phyloP scores from a whole-genome alignment of 2,113 vertebrate genomes.

The Podarcis cretensis region DNA sequence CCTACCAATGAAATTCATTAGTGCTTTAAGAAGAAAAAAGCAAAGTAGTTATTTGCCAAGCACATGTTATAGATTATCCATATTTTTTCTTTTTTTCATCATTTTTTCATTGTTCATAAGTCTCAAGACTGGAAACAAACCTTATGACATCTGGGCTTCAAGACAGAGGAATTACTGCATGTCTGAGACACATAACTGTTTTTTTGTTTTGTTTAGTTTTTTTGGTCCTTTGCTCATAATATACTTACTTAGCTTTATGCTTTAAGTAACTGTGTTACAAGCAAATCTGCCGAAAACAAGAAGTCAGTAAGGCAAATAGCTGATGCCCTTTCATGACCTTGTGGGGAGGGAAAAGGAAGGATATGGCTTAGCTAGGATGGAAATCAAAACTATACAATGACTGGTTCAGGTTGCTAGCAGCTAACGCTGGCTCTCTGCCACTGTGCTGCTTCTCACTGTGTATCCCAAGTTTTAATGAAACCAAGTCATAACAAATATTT shows the following conservation, averaged over 20 bases:
- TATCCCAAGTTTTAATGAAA: background rate
- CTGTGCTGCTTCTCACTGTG: background rate
- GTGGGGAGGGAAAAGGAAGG: background rate
- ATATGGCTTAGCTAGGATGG: background rate
- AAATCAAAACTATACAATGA: background rate
- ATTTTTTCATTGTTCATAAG: slow-evolving; percentile 44
- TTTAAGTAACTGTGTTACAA: slow-evolving; percentile 28
- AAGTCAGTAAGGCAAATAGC: slow-evolving; percentile 39
- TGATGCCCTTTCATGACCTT: slow-evolving; percentile 14
- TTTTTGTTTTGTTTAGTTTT: background rate
- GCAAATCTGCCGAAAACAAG: slow-evolving; percentile 26
- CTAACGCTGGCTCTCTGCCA: background rate
- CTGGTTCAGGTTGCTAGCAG: background rate
- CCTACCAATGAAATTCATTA: background rate
- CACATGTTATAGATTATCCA: slow-evolving; percentile 59
- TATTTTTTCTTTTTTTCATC: slow-evolving; percentile 54
- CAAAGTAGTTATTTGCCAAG: slow-evolving; percentile 51
- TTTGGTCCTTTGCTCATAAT: slow-evolving; percentile 36
- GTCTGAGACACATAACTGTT: slow-evolving; percentile 24
- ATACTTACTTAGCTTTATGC: slow-evolving; percentile 14
- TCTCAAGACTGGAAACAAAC: slow-evolving; percentile 48
- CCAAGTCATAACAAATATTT: background rate
- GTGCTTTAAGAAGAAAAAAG: slow-evolving; percentile 9
- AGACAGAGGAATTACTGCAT: slow-evolving; percentile 40
- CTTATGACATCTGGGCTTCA: slow-evolving; percentile 13